Evolutionary conservation across 2,113 vertebrate genomes (phyloP).

Genomic region (Alethe diademata): DNA sequence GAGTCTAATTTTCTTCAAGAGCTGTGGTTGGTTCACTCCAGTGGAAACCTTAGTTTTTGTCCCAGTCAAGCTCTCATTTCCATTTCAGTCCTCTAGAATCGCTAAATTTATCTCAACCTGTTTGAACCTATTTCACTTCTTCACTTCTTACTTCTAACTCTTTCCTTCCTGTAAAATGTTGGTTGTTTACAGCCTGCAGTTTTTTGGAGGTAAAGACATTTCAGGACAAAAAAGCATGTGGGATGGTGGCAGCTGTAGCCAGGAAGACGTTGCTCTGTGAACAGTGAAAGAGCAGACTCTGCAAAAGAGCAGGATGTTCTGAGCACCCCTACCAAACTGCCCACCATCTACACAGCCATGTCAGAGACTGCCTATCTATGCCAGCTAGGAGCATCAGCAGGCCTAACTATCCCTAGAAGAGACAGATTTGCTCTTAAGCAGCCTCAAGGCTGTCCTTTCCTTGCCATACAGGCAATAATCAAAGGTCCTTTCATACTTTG

Average conservation of each 20-base stretch:
- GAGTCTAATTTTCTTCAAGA: neutral
- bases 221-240: neutral
- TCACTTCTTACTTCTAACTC: neutral
- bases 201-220: neutral
- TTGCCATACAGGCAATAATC: neutral
- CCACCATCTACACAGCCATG: neutral
- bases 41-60: neutral
- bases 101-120: neutral
- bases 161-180: neutral
- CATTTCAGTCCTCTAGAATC: neutral
- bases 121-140: neutral
- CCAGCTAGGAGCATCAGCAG: neutral
- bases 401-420: neutral
- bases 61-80: neutral
- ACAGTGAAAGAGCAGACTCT: neutral
- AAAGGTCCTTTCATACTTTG: neutral
- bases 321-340: neutral
- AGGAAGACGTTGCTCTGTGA: neutral
- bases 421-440: neutral
- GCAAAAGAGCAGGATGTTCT: neutral
- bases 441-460: neutral
- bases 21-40: neutral
- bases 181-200: neutral
- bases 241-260: neutral
- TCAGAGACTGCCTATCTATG: neutral